These are phyloP conservation scores for Anas platyrhynchos DNA, from an alignment of 2,113 vertebrate genomes.

Conservation along the genomic window DNA sequence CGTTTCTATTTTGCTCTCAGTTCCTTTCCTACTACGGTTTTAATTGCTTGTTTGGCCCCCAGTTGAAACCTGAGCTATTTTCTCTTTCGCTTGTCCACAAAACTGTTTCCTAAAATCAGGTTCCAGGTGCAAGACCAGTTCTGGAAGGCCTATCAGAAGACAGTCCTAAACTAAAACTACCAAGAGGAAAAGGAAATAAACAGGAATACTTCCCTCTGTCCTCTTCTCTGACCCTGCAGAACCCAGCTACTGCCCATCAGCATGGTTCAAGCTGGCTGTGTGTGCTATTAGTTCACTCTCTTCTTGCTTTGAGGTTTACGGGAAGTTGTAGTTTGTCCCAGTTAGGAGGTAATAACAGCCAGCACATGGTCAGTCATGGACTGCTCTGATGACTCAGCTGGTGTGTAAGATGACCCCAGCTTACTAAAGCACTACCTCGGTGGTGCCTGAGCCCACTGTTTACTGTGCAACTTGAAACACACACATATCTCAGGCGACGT, in stretches of 20 bases:
- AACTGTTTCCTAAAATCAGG: neutral
- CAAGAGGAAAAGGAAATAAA: too few relatives aligned
- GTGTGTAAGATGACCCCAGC: too few relatives aligned
- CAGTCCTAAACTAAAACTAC: neutral
- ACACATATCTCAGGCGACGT: neutral
- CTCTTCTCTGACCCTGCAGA: neutral
- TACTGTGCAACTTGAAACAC: neutral
- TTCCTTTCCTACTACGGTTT: neutral
- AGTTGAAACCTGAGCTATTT: neutral
- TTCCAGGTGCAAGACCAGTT: neutral
- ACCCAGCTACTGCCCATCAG: neutral
- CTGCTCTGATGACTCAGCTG: constrained; percentile 2
- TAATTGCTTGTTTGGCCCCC: neutral
- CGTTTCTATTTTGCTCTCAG: neutral
- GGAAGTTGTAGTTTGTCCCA: constrained; percentile 34
- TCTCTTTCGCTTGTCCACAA: constrained; percentile 15
- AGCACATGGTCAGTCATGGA: neutral
- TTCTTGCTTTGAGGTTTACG: constrained; percentile 15
- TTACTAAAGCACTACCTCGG: neutral
- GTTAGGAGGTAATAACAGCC: constrained; percentile 19
- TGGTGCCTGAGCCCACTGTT: neutral
- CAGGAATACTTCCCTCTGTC: neutral
- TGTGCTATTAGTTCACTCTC: neutral
- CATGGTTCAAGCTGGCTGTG: neutral
- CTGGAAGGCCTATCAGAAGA: neutral